Conservation (phyloP, 2,113 vertebrate genomes). For the Nannospalax galili region DNA sequence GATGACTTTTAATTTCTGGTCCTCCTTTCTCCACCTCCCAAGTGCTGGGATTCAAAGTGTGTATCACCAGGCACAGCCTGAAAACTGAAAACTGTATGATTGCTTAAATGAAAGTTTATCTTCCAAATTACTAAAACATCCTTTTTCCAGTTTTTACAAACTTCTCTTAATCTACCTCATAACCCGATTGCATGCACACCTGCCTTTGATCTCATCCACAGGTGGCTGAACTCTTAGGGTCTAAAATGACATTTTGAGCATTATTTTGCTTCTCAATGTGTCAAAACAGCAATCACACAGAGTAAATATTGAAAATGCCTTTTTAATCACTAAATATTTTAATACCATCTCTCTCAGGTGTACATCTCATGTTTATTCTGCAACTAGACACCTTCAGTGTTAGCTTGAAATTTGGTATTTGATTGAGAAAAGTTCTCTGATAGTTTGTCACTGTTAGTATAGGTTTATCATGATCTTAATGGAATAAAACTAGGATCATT, state of each 20-base stretch:
- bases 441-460: neutral
- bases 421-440: conserved; percentile 15
- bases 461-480: neutral
- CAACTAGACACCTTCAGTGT: neutral
- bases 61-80: no score
- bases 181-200: neutral
- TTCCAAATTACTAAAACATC: neutral
- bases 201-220: neutral
- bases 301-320: neutral
- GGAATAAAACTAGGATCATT: conserved; percentile 18
- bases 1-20: neutral
- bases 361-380: neutral
- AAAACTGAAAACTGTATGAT: neutral
- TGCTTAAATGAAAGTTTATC: neutral
- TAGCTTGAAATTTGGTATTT: conserved; percentile 51
- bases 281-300: neutral
- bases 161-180: neutral
- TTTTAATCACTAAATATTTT: neutral
- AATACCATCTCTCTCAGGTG: neutral
- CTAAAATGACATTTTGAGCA: neutral
- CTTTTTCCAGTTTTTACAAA: neutral
- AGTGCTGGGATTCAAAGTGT: neutral
- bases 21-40: neutral
- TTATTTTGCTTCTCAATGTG: neutral
- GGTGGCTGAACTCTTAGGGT: neutral